These are phyloP conservation scores for Chiroxiphia lanceolata DNA, from an alignment of 2,797 vertebrate species.

Conservation along the genomic window DNA sequence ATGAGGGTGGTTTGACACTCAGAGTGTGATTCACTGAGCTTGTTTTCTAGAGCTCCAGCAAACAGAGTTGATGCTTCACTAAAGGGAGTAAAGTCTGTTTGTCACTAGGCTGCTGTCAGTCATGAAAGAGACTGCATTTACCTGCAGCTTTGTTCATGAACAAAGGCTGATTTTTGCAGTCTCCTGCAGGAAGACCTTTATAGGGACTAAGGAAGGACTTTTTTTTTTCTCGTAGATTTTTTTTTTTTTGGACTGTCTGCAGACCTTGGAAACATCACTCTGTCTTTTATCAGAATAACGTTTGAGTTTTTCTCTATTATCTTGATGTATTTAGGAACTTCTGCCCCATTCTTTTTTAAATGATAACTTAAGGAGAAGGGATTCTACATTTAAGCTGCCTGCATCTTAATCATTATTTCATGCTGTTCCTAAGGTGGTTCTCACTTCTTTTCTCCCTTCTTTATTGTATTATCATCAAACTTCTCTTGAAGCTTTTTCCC, in stretches of 20 bases:
- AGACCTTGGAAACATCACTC: background rate
- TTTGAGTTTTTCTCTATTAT: background rate
- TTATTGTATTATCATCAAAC: background rate
- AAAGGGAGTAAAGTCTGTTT: background rate
- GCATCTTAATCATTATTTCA: background rate
- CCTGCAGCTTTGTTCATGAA: background rate
- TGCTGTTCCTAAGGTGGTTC: background rate
- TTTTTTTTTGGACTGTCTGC: background rate
- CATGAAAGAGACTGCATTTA: rapidly evolving
- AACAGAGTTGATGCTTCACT: background rate
- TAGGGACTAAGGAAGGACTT: background rate
- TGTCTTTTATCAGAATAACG: background rate
- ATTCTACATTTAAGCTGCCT: background rate
- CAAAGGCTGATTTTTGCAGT: background rate
- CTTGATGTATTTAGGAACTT: background rate
- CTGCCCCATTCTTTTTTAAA: background rate
- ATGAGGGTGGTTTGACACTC: background rate
- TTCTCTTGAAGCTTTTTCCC: background rate
- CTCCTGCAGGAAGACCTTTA: background rate
- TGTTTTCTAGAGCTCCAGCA: background rate
- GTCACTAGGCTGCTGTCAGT: background rate
- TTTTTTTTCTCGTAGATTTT: background rate
- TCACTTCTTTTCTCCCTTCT: background rate
- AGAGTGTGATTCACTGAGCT: background rate
- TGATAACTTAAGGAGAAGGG: background rate